phyloP scores from a whole-genome alignment of 2,888 invertebrate species.

The Agrochola lychnidis region DNA sequence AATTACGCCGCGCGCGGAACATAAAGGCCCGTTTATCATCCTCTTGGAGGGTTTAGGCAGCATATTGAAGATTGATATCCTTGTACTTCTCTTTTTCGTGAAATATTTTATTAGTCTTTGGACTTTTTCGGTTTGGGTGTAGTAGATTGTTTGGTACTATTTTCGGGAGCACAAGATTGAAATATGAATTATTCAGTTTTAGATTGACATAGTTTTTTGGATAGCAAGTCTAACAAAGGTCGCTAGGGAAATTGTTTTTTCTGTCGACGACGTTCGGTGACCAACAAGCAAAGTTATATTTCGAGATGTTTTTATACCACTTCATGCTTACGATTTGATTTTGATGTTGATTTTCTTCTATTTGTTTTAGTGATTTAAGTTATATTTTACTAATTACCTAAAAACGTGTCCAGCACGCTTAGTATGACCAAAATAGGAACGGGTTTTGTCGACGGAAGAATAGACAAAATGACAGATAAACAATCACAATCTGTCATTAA shows the following conservation, averaged over 20 bases:
- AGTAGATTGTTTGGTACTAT: conserved; percentile 39
- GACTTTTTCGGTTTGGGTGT: conserved; percentile 21
- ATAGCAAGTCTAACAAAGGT: conserved; percentile 7
- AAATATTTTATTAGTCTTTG: conserved; percentile 66
- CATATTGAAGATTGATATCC: conserved; percentile 86
- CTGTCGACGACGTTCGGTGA: neutral
- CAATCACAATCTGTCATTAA: no score
- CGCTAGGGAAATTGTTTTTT: conserved; percentile 12
- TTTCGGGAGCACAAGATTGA: conserved; percentile 40
- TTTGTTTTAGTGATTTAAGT: neutral
- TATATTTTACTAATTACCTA: no score
- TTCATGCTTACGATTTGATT: neutral
- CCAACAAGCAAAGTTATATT: conserved; percentile 2
- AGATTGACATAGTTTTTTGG: conserved; percentile 42
- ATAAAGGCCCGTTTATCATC: conserved; percentile 86
- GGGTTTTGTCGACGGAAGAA: no score
- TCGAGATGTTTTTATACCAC: neutral
- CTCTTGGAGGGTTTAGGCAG: conserved; percentile 81
- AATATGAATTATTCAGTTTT: conserved; percentile 58
- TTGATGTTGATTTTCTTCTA: neutral
- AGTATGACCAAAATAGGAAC: no score
- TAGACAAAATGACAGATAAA: no score
- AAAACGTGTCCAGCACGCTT: no score
- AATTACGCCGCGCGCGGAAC: conserved; percentile 84
- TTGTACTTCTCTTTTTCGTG: conserved; percentile 70